Base-by-base conservation (phyloP, 2,797 vertebrate genomes). In the Acestrorhynchus altus region DNA sequence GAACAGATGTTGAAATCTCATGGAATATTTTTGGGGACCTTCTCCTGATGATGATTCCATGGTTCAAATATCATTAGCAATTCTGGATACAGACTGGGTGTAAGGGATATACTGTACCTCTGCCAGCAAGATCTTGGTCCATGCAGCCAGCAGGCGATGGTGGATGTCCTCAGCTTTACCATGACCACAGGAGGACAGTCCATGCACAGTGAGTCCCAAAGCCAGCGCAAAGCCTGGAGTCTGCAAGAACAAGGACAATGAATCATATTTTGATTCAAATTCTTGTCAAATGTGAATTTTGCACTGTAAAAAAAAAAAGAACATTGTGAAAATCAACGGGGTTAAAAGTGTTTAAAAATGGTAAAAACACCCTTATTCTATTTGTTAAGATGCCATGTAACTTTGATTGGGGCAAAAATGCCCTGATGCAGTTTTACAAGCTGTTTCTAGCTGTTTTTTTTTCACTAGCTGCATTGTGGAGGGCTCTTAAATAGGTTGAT, bases 191-290 rank as follows among this genome's bases (percentile, higher is more conserved):
- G 85, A 70, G 0, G 96, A 95, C 74, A 99, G 89, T 8, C 97
- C 96, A 35, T 98, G 94, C 66, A 96, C 94, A 3, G 91, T 64
- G 7, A 93, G 84, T 16, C 98, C 98, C 0, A 99, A 88, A 1
- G 98, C 95, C 88, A 98, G 86, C 18, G 96, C 94, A 88, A 99
- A 96, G 46, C 97, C 94, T 4, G 96, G 92, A 20, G 94, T 96
- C 98, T 99, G 59, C 52, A 63, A 31, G 13, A 74, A 61, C 22
- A 46, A 24, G 63, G 11, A 49, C n/a, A 31, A 15, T 68, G 59
- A 56, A 13, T 24, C 31, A 73, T 9, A 72, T 65, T 60, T 20
- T 35, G 11, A 26, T 13, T 20, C 22, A 59, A 15, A 46, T 12
- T 44, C 64, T 51, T 12, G 8, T 20, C 7, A 31, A 31, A 12